Base-by-base conservation (phyloP, 2,888 invertebrate species). In the Aphidoletes aphidimyza region DNA sequence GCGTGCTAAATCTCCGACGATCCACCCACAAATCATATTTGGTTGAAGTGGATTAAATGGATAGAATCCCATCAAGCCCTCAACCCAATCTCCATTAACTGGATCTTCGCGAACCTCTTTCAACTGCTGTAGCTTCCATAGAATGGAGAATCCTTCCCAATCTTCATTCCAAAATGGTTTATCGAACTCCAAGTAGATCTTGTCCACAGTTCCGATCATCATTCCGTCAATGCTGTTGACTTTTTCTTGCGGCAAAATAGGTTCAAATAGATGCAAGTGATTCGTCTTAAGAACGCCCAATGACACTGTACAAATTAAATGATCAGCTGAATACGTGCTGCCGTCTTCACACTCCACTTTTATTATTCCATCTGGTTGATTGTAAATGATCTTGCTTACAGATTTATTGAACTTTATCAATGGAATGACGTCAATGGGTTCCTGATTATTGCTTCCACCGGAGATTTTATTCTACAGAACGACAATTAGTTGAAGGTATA, bases 1-100 rank as follows among this genome's bases (percentile, higher is more conserved):
- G 85, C 91, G 89, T 0, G 93, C 93, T 86, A 92, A 91, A 83
- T 91, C 89, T 0, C 95, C 94, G 83, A 92, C 91, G n/a, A 94
- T 90, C 95, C 95, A 95, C 0, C 92, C 94, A 85, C 93, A 91
- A 39, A 95, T 88, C 19, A 94, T 90, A 45, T 91, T 90, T 0
- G 93, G 92, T 87, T 94, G 92, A 87, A 92, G 91, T 86, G 92
- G 34, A 30, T 69, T 92, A 9, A 94, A 92, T 11, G 92, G 91
- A 87, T 93, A 93, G 88, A 95, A 94, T 85, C 93, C 22, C 3
- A 1, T 8, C 1, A 54, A 8, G 3, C 92, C 92, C 87, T 91
- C 91, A 83, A 93, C 89, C 85, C 85, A 85, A n/a, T 83, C 22
- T 45, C 81, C 47, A 19, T 37, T 47, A 0, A 83, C 8, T 26